Conservation (phyloP, 2,888 invertebrate species). For the Stenchaetothrips biformis region DNA sequence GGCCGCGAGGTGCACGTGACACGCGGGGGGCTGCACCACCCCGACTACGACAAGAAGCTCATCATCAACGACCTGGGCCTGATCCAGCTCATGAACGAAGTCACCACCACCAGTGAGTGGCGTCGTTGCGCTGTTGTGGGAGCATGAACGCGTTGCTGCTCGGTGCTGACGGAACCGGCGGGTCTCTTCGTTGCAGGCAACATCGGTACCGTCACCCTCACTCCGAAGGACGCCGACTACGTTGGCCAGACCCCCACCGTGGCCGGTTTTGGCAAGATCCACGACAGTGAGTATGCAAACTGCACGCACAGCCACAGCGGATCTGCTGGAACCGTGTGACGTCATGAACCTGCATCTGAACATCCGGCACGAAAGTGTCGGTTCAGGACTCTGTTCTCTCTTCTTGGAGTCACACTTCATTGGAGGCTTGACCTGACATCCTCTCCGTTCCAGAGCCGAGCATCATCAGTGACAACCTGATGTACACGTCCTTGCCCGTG, state of each 20-base stretch:
- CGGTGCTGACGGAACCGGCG: not conserved
- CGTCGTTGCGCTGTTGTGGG: not conserved
- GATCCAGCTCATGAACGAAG: not conserved
- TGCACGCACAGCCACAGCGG: too few relatives aligned
- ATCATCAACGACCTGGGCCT: conserved; percentile 4
- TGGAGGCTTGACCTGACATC: not conserved
- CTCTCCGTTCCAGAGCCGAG: not conserved
- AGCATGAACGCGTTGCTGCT: not conserved
- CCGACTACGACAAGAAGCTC: not conserved
- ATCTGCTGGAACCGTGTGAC: too few relatives aligned
- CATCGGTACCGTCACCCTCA: not conserved
- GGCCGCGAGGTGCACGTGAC: conserved; percentile 2
- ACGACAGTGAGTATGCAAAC: not conserved
- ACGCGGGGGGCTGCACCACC: not conserved
- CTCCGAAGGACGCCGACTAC: not conserved
- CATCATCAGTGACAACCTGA: not conserved
- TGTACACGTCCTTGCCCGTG: not conserved
- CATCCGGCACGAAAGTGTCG: not conserved
- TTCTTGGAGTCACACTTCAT: not conserved
- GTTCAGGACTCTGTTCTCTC: not conserved
- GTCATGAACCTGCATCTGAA: not conserved
- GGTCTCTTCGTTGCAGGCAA: not conserved
- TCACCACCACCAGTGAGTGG: not conserved
- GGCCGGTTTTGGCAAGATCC: not conserved
- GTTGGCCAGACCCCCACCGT: not conserved